Conservation (phyloP, 1,140 invertebrate genomes). For the Trissolcus basalis region DNA sequence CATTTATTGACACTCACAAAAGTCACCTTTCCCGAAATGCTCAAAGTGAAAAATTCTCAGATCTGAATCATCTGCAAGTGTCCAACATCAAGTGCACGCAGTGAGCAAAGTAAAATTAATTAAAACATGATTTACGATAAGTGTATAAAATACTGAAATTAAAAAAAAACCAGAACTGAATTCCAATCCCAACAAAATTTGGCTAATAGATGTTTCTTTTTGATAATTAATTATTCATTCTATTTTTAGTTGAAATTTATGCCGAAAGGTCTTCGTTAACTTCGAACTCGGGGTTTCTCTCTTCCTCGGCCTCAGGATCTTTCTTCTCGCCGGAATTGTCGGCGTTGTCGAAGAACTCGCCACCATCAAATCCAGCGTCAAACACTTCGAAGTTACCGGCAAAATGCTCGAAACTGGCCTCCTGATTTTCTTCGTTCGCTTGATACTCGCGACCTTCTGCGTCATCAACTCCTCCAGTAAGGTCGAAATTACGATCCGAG, state of each 20-base stretch:
- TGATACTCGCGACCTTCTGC: constrained; percentile 1
- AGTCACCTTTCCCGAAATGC: too few species aligned
- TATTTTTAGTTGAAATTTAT: constrained; percentile 5
- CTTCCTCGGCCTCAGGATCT: constrained; percentile 25
- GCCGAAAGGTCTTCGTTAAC: constrained; percentile 37
- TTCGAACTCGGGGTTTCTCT: constrained; percentile 23
- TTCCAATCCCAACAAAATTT: background rate
- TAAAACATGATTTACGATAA: too few species aligned
- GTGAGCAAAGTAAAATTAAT: too few species aligned
- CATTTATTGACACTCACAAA: too few species aligned
- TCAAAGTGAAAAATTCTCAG: too few species aligned
- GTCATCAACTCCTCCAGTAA: constrained; percentile 2
- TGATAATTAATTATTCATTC: background rate
- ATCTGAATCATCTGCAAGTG: too few species aligned
- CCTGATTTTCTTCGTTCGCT: constrained; percentile 4
- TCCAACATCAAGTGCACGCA: too few species aligned
- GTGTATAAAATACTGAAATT: too few species aligned
- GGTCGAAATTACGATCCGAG: constrained; percentile 35
- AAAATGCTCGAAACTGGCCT: constrained; percentile 25
- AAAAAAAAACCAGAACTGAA: too few species aligned
- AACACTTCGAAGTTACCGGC: constrained; percentile 22
- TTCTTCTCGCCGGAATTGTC: constrained; percentile 33
- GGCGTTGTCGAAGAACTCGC: constrained; percentile 13
- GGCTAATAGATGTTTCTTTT: background rate
- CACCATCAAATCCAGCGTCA: constrained; percentile 1